phyloP scores from a whole-genome alignment of 2,888 invertebrate species.

The Eupithecia insigniata region DNA sequence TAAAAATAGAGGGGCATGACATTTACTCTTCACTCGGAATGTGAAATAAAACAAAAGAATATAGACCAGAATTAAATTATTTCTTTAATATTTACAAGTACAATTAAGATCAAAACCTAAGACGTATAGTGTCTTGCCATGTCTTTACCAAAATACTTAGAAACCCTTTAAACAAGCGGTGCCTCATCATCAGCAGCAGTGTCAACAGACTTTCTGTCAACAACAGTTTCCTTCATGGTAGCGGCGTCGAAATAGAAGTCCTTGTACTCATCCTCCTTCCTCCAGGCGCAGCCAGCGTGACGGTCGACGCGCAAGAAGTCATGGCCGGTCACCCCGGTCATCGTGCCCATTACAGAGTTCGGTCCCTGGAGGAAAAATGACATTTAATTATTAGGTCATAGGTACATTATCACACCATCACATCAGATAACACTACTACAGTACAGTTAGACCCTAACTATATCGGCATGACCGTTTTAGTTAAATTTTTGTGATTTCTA shows the following conservation, averaged over 20 bases:
- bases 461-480: too few relatives aligned
- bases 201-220: background rate
- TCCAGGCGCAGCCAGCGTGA: constrained; percentile 38
- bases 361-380: background rate
- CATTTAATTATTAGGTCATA: background rate
- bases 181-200: background rate
- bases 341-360: constrained; percentile 57
- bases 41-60: background rate
- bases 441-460: too few relatives aligned
- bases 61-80: background rate
- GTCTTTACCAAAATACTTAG: background rate
- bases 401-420: too few relatives aligned
- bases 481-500: too few relatives aligned
- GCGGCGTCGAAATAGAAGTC: constrained; percentile 25
- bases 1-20: too few relatives aligned
- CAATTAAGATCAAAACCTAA: background rate
- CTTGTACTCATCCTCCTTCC: constrained; percentile 30
- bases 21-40: too few relatives aligned
- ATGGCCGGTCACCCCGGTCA: constrained; percentile 52
- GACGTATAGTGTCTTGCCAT: background rate
- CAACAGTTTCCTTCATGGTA: background rate
- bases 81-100: background rate
- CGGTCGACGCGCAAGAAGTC: constrained; percentile 57
- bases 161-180: background rate
- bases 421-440: too few relatives aligned